Conservation (phyloP, 1,140 invertebrate species). For the Acyrthosiphon pisum region DNA sequence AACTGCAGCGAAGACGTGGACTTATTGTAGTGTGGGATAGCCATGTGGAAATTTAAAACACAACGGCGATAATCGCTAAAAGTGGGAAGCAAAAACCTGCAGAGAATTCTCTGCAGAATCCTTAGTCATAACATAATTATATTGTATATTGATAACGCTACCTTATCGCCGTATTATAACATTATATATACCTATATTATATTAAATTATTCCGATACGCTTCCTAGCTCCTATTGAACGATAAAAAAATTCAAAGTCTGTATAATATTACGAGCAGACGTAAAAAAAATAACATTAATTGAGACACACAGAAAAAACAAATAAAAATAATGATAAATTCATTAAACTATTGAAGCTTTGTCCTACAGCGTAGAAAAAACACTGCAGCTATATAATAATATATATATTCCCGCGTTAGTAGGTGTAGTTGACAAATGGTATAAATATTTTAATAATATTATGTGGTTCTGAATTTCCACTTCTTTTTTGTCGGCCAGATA, state of each 20-base stretch:
- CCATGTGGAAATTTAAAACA: background rate
- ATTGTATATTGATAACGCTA: background rate
- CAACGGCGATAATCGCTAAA: background rate
- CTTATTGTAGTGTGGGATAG: background rate
- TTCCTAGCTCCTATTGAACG: background rate
- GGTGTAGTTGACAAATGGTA: background rate
- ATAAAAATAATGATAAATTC: background rate
- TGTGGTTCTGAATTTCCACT: background rate
- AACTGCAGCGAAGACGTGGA: background rate
- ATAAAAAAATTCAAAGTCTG: background rate
- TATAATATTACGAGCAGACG: background rate
- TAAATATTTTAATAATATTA: slow-evolving; percentile 16
- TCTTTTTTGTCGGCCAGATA: background rate
- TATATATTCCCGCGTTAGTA: background rate
- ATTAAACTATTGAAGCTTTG: background rate
- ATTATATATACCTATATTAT: background rate
- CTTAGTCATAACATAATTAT: background rate
- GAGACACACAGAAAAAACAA: background rate
- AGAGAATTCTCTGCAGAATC: background rate
- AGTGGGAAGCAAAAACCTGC: background rate
- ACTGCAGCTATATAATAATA: background rate
- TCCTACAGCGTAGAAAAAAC: background rate
- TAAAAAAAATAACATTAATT: background rate
- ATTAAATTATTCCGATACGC: background rate
- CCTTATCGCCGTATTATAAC: too few relatives aligned